Base-by-base conservation (phyloP, 2,797 vertebrate species). In the Neopelma chrysocephalum region DNA sequence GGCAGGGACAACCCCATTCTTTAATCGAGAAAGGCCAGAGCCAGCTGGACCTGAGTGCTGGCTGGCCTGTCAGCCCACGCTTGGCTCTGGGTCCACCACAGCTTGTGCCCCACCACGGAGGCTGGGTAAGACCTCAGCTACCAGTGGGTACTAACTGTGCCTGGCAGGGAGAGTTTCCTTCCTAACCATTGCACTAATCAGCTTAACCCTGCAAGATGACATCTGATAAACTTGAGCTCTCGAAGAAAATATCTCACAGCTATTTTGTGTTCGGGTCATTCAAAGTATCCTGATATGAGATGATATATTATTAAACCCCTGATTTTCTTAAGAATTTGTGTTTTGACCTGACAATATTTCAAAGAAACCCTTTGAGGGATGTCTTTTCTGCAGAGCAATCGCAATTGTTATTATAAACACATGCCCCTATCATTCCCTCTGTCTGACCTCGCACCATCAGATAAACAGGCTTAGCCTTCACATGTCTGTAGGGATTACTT, bases 381-480 rank as follows among this genome's bases (percentile, higher is more conserved):
- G 40, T 53, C 9, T 45, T 51, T 89, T 89, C 48, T 71, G 38
- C 60, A 91, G 34, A 80, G 76, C 48, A 73, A 51, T 82, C 45
- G 22, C n/a, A 45, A 45, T 18, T n/a, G 40, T 53, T 73, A 15
- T n/a, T 71, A 10, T 80, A 48, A 93, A 80, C 56, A 70, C 31
- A 38, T 56, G 32, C 32, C 56, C 40, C 31, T 56, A 8, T 71
- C 15, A 1, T 53, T 91, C 40, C 45, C 29, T 62, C 36, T 54
- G 64, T 50, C 86, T 93, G 89, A 90, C 78, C 64, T 94, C 1
- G 0, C 64, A 23, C 78, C 27, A 47, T 87, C 68, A 60, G 81
- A 92, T 85, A 82, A 94, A 43, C 56, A 68, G 87, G 68, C 56
- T 95, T 85, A 92, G 45, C 56, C 45, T 77, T 92, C 83, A 61